A percentile compares a stretch with the other conserved stretches of the same genome.
phyloP scores from a whole-genome alignment of 2,888 invertebrate species.

The Taphrorychus bicolor region DNA sequence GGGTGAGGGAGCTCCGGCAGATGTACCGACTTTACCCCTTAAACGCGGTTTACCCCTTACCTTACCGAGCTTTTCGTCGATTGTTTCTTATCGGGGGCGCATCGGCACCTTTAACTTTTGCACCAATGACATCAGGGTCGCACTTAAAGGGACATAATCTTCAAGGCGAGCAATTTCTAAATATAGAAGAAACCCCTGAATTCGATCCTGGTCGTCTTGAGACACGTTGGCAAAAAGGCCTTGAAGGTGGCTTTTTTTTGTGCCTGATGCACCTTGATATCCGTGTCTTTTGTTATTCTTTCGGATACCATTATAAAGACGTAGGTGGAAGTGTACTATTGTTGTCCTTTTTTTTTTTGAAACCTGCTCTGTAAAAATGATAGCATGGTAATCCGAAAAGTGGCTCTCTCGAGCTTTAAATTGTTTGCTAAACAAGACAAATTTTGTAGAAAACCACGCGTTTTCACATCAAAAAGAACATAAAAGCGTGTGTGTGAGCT shows the following conservation, averaged over 20 bases:
- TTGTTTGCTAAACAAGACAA: conserved; percentile 53
- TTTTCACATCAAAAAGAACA: conserved; percentile 55
- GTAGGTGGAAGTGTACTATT: background rate
- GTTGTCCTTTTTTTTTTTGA: background rate
- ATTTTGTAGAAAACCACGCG: conserved; percentile 56
- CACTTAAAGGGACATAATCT: conserved; percentile 4
- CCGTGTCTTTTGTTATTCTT: background rate
- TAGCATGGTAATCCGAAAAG: background rate
- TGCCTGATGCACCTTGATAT: conserved; percentile 31
- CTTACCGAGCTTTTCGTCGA: conserved; percentile 49
- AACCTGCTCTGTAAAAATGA: background rate
- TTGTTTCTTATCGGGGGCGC: conserved; percentile 46
- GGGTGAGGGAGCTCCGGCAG: conserved; percentile 59
- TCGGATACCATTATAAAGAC: background rate
- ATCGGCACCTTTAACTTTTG: conserved; percentile 31
- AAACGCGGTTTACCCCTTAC: conserved; percentile 52
- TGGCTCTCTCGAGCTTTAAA: background rate
- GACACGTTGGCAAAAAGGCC: conserved; percentile 4
- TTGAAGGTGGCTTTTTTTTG: conserved; percentile 27
- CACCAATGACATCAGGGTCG: conserved; percentile 11
- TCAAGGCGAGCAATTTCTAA: too few species aligned
- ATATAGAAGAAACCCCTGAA: background rate
- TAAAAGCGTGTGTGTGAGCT: conserved; percentile 56
- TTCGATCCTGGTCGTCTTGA: background rate
- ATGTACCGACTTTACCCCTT: conserved; percentile 52